Evolutionary conservation across 2,113 vertebrate species (phyloP), one percentile per base, ranked within the genome.

Genomic region (Budorcas taxicolor): DNA sequence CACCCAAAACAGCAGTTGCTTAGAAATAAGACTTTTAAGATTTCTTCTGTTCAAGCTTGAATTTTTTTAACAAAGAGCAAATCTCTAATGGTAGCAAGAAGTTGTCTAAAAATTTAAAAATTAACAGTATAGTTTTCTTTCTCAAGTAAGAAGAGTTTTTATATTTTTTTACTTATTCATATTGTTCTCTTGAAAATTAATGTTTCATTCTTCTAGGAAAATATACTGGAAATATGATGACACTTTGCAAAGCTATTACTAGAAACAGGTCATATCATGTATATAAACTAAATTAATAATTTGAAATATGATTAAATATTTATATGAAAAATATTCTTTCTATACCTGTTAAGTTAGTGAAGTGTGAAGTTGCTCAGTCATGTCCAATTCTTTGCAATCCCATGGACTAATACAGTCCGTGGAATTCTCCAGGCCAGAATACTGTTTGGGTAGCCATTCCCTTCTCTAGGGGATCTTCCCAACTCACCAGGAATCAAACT

Each of bases 1-100:
- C 31, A 91, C 90, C 90, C 12, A 50, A 97, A 97, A 97, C 96
- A 98, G 98, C 98, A 98, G 53, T 7, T 98, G 98, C 96, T 94
- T 60, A 1, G 71, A 16, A 55, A 87, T 3, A 88, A 84, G 78
- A 74, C 31, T 11, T 95, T 95, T 74, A 91, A 36, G 57, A 93
- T 89, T 97, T 67, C 87, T 94, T 74, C 29, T 81, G 31, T 8
- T 64, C 67, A 89, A 78, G 45, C 91, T 31, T 97, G 94, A 98
- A 97, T 98, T 98, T 86, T 97, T 50, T 81, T 50, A 94, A 94
- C 84, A 93, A 81, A 96, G 43, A 6, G 87, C 53, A 97, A 84
- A 87, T 1, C 71, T 92, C 88, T 96, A 98, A 82, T 74, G 90
- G 96, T 94, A 96, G 81, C 58, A 64, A 92, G 50, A 95, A 93